These are phyloP conservation scores for Petaurus breviceps DNA, from an alignment of 2,113 vertebrate species.

Conservation along the genomic window DNA sequence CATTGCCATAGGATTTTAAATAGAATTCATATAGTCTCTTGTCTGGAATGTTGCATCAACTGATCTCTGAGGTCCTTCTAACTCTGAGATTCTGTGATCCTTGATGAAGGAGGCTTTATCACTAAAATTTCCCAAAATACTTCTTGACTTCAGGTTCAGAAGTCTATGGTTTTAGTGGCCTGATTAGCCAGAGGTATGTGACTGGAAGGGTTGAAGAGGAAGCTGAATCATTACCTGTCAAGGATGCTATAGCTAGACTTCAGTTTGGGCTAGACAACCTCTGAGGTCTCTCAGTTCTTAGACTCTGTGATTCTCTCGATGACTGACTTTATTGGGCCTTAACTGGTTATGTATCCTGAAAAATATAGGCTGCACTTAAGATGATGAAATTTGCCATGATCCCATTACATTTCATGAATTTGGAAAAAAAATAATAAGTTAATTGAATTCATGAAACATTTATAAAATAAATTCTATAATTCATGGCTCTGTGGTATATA, in stretches of 20 bases:
- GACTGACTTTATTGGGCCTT: background rate
- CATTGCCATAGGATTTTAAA: background rate
- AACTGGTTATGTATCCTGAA: constrained; percentile 16
- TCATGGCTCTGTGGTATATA: background rate
- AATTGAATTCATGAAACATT: background rate
- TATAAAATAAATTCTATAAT: background rate
- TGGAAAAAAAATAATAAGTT: background rate
- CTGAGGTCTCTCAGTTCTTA: background rate
- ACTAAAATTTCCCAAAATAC: background rate
- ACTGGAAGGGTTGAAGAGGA: background rate
- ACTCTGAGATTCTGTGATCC: background rate
- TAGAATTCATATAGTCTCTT: background rate
- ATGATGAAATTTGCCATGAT: background rate
- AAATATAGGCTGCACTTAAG: background rate
- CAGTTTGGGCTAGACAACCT: background rate
- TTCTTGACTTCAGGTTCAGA: background rate
- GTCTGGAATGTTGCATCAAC: background rate
- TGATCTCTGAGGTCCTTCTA: background rate
- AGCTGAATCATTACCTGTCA: background rate
- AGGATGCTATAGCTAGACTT: background rate
- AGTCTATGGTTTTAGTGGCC: background rate
- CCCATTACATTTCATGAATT: background rate
- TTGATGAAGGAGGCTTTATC: background rate
- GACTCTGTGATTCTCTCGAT: background rate
- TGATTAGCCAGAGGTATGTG: background rate